Conservation (phyloP, 2,113 vertebrate genomes). For the Muscicapa adusta region DNA sequence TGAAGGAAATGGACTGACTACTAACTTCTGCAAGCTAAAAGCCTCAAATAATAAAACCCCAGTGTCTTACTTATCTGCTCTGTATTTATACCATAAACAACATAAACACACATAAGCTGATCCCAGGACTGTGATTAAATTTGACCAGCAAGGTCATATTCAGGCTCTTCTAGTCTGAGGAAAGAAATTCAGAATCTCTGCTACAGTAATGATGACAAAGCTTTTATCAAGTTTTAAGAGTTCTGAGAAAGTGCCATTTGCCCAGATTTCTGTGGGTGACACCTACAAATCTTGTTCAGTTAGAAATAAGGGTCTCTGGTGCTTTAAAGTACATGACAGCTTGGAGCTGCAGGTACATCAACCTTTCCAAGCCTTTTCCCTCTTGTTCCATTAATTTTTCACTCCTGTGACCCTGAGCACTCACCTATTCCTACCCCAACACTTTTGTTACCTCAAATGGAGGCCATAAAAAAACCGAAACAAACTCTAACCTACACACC, state of each 20-base stretch:
- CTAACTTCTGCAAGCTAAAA: neutral
- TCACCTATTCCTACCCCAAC: neutral
- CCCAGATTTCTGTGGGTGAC: neutral
- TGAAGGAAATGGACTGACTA: neutral
- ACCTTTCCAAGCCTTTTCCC: neutral
- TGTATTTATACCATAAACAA: slow-evolving; percentile 10
- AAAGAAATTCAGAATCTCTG: neutral
- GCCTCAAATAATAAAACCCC: neutral
- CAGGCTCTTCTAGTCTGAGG: neutral
- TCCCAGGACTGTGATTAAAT: neutral
- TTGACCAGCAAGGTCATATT: neutral
- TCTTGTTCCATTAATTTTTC: neutral
- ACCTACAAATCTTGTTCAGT: neutral
- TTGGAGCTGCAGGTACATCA: neutral
- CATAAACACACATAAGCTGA: neutral
- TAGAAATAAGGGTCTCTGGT: neutral
- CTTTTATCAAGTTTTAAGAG: neutral
- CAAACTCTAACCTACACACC: neutral
- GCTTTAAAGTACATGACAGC: neutral
- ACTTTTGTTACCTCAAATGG: neutral
- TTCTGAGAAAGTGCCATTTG: neutral
- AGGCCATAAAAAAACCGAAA: neutral
- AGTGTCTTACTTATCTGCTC: neutral
- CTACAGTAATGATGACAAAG: neutral
- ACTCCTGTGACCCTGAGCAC: neutral